A percentile compares a stretch with the other conserved stretches of the same genome.
Evolutionary conservation across 1,140 invertebrate species (phyloP).

Genomic region (Antheraea mylitta): DNA sequence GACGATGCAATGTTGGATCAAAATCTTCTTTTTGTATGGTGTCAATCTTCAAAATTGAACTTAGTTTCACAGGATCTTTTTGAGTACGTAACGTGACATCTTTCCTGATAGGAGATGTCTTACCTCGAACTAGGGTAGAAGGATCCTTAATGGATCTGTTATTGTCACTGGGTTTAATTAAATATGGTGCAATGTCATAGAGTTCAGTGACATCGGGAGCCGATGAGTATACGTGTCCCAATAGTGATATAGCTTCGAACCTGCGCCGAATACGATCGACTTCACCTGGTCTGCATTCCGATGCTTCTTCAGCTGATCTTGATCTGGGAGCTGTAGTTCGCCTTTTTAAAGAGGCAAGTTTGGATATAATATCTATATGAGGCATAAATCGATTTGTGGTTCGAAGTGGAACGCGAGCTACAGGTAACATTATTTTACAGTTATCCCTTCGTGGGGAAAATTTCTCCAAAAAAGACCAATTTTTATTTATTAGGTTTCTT

Average conservation of each 20-base stretch:
- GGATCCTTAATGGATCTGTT: constrained; percentile 81
- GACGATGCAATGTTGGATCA: constrained; percentile 86
- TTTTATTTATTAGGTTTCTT: constrained; percentile 77
- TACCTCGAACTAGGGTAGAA: constrained; percentile 48
- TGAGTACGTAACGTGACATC: constrained; percentile 34
- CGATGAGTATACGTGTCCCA: constrained; percentile 90
- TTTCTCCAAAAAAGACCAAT: constrained; percentile 64
- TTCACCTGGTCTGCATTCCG: constrained; percentile 81
- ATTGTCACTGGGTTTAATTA: constrained; percentile 83
- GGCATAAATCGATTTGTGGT: constrained; percentile 89
- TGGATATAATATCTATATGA: constrained; percentile 92
- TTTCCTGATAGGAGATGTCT: constrained; percentile 66
- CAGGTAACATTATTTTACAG: constrained; percentile 80
- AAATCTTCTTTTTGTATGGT: constrained; percentile 84
- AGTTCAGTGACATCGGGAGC: constrained; percentile 88
- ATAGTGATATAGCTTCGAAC: constrained; percentile 83
- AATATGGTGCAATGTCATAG: constrained; percentile 86
- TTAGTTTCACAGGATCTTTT: constrained; percentile 64
- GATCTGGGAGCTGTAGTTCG: constrained; percentile 56
- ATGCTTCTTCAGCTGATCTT: constrained; percentile 61
- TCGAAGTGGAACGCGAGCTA: constrained; percentile 81
- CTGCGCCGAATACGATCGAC: constrained; percentile 84
- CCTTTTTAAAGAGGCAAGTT: constrained; percentile 85
- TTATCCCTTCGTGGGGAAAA: constrained; percentile 66
- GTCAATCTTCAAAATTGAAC: constrained; percentile 83